These are phyloP conservation scores for Aporophyla nigra DNA, from an alignment of 2,888 invertebrate genomes.

Conservation along the genomic window DNA sequence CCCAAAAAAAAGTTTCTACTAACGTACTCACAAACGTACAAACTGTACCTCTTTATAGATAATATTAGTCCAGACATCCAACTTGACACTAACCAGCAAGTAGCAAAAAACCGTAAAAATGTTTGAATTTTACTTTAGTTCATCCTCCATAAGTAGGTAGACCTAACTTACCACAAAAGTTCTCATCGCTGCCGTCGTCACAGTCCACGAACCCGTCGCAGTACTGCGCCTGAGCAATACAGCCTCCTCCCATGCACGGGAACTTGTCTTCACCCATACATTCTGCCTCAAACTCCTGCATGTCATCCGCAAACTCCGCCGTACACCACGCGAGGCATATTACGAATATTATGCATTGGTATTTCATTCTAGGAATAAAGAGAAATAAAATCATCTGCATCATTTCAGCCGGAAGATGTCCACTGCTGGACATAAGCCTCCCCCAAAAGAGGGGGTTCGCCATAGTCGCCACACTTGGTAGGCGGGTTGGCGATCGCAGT, in stretches of 20 bases:
- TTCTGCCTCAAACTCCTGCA: constrained; percentile 75
- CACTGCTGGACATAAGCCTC: no score
- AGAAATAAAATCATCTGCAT: background rate
- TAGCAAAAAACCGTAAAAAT: no score
- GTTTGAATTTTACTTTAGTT: no score
- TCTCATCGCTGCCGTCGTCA: constrained; percentile 91
- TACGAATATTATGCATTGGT: constrained; percentile 51
- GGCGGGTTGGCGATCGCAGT: no score
- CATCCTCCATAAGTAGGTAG: background rate
- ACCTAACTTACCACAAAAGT: constrained; percentile 81
- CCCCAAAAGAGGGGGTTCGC: no score
- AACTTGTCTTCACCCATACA: constrained; percentile 80
- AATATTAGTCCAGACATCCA: no score
- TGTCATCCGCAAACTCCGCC: constrained; percentile 77
- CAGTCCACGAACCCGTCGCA: constrained; percentile 92
- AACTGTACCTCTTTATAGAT: no score
- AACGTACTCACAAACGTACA: no score
- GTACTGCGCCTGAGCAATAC: constrained; percentile 89
- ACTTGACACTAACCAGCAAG: no score
- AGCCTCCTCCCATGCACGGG: constrained; percentile 84
- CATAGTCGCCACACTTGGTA: no score
- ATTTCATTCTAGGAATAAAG: constrained; percentile 43
- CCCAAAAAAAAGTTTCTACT: no score
- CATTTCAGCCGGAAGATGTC: no score
- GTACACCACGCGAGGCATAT: constrained; percentile 65